phyloP scores from a whole-genome alignment of 2,888 invertebrate genomes.

The Drepanosiphum platanoidis region DNA sequence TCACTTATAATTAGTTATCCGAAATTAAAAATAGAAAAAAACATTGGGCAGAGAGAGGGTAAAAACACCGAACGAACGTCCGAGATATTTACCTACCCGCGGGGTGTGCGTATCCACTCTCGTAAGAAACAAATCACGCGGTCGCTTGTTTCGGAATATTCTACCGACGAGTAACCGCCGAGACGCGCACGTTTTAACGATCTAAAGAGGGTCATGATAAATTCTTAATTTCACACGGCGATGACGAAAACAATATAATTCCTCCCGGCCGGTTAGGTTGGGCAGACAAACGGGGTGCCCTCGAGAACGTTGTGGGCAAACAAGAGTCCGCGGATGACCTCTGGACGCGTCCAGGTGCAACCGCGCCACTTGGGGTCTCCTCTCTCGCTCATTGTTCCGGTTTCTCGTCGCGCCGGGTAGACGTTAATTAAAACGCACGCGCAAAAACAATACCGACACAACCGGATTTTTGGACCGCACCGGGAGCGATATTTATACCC shows the following conservation, averaged over 20 bases:
- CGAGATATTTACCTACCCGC: no score
- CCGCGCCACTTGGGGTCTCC: slow-evolving; percentile 24
- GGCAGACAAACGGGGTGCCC: neutral
- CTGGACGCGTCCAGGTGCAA: slow-evolving; percentile 50
- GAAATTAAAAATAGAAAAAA: no score
- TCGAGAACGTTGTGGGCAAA: slow-evolving; percentile 43
- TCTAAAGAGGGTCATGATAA: no score
- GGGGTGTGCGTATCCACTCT: no score
- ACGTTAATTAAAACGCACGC: slow-evolving; percentile 15
- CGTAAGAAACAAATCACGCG: no score
- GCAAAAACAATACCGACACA: slow-evolving; percentile 45
- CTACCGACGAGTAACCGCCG: no score
- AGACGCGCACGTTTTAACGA: no score
- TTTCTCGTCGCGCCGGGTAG: neutral
- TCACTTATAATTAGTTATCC: no score
- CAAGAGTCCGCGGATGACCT: slow-evolving; percentile 49
- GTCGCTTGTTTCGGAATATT: no score
- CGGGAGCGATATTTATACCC: neutral
- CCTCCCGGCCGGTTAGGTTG: neutral
- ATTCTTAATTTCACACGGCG: no score
- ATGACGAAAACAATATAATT: neutral
- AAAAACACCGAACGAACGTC: no score
- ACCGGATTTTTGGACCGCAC: slow-evolving; percentile 42
- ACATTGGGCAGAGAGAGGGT: no score
- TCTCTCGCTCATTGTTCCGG: neutral